Evolutionary conservation across 2,113 vertebrate species (phyloP).

Genomic region (Charina bottae): DNA sequence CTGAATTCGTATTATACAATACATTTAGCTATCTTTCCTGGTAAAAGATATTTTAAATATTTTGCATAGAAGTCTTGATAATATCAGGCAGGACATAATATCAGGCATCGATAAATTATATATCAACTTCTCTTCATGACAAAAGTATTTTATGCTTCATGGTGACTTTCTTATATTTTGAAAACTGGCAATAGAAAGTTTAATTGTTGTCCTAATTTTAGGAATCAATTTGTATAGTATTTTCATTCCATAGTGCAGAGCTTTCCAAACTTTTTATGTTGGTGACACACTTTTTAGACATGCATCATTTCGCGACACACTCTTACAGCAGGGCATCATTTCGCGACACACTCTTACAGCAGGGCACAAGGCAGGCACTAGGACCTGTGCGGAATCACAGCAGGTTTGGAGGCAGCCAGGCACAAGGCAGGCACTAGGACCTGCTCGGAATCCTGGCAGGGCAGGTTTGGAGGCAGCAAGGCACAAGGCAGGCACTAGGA

Average conservation of each 20-base stretch:
- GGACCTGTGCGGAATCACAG: too few relatives aligned
- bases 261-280: too few relatives aligned
- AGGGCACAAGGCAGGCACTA: too few relatives aligned
- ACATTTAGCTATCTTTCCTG: slow-evolving; percentile 39
- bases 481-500: too few relatives aligned
- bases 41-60: slow-evolving; percentile 5
- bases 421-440: too few relatives aligned
- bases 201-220: slow-evolving; percentile 5
- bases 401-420: too few relatives aligned
- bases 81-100: background rate
- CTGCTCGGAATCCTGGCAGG: too few relatives aligned
- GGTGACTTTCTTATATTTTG: background rate
- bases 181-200: slow-evolving; percentile 12
- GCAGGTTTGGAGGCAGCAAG: too few relatives aligned
- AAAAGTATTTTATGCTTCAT: background rate
- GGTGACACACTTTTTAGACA: too few relatives aligned
- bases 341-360: too few relatives aligned
- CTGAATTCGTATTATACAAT: slow-evolving; percentile 3
- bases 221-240: background rate
- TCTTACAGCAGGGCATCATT: too few relatives aligned
- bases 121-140: background rate
- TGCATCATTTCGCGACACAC: too few relatives aligned
- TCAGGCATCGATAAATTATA: background rate
- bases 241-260: background rate
- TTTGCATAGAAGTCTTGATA: background rate